These are phyloP conservation scores for Diabrotica undecimpunctata DNA, from an alignment of 1,140 invertebrate genomes.

Conservation along the genomic window DNA sequence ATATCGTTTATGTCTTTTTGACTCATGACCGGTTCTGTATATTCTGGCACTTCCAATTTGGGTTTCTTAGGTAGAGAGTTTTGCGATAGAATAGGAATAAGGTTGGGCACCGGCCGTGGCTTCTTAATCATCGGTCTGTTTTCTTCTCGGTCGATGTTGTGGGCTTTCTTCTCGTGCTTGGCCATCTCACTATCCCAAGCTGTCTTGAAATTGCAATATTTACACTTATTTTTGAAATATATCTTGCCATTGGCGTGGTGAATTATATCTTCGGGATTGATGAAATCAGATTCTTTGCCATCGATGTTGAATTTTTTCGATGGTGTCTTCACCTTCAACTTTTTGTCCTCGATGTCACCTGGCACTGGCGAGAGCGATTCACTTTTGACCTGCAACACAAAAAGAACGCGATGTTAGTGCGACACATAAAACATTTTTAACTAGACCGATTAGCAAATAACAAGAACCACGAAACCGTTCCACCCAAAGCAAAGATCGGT, in stretches of 20 bases:
- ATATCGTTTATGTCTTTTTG: slow-evolving; percentile 50
- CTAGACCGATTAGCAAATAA: not conserved
- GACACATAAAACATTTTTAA: not conserved
- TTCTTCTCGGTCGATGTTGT: slow-evolving; percentile 45
- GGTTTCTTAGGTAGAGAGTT: slow-evolving; percentile 24
- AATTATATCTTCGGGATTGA: slow-evolving; percentile 52
- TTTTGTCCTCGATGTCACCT: slow-evolving; percentile 42
- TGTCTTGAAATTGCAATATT: slow-evolving; percentile 44
- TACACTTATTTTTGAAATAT: slow-evolving; percentile 46
- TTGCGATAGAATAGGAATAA: slow-evolving; percentile 59
- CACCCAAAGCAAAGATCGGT: slow-evolving; percentile 39
- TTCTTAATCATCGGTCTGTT: slow-evolving; percentile 46
- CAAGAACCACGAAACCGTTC: slow-evolving; percentile 23
- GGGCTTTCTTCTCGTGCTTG: slow-evolving; percentile 53
- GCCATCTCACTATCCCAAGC: slow-evolving; percentile 55
- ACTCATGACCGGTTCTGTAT: slow-evolving; percentile 39
- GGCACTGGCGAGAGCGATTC: slow-evolving; percentile 32
- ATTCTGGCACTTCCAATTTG: slow-evolving; percentile 16
- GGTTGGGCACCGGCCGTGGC: slow-evolving; percentile 63
- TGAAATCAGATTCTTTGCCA: slow-evolving; percentile 46
- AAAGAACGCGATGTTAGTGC: slow-evolving; percentile 17
- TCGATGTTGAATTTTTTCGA: slow-evolving; percentile 15
- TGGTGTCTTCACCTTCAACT: slow-evolving; percentile 32
- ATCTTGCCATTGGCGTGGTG: slow-evolving; percentile 51
- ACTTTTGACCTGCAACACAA: slow-evolving; percentile 25